Percentiles rank a stretch among this genome's conserved stretches.
Evolutionary conservation across 2,797 vertebrate genomes (phyloP).

Genomic region (Syngnathus rostellatus): DNA sequence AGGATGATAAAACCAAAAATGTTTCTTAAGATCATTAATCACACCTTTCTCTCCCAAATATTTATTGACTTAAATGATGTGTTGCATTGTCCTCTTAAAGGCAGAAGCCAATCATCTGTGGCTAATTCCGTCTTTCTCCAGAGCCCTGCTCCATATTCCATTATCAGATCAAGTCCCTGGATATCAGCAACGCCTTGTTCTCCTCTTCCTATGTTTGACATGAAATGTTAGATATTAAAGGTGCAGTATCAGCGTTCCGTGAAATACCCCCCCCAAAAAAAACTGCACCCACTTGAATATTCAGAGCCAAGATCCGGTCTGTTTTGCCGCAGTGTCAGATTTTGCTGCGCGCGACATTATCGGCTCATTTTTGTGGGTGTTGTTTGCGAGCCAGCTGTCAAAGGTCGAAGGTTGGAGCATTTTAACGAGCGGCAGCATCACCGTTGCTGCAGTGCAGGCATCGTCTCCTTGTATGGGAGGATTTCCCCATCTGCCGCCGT

Average conservation of each 20-base stretch:
- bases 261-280: neutral
- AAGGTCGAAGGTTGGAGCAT: constrained; percentile 2
- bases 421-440: neutral
- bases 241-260: neutral
- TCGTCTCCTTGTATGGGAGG: neutral
- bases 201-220: neutral
- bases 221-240: neutral
- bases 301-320: neutral
- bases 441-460: constrained; percentile 2
- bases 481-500: neutral
- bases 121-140: constrained; percentile 51
- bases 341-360: constrained; percentile 2
- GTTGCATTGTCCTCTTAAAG: constrained; percentile 8
- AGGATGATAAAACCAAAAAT: no score
- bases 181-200: constrained; percentile 6
- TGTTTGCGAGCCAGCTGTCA: neutral
- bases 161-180: constrained; percentile 32
- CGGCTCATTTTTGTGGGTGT: neutral
- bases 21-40: no score
- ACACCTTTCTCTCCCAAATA: neutral
- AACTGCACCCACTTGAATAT: neutral
- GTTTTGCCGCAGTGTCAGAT: neutral
- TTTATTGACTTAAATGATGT: neutral
- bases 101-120: constrained; percentile 10
- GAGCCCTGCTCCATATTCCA: constrained; percentile 53